Base-by-base conservation (phyloP, 2,888 invertebrate species). In the Ophraella communa region DNA sequence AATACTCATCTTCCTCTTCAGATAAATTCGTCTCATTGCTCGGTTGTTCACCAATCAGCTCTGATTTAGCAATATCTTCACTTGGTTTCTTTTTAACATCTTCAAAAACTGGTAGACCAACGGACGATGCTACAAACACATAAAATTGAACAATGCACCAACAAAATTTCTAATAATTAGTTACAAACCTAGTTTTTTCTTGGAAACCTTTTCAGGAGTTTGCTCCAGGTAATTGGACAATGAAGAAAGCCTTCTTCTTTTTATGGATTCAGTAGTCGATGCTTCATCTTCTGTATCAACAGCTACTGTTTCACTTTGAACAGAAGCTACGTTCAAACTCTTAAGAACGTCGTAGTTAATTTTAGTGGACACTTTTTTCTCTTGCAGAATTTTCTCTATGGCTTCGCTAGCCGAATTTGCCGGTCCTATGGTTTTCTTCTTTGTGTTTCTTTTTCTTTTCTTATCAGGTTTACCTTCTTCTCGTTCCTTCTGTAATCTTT, bases 301-400 rank as follows among this genome's bases (percentile, higher is more conserved):
- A 56, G 64, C 63, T n/a, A 33, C 67, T 4, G 68, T 61, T 54
- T 81, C 81, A 0, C 80, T 64, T 42, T 65, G 83, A 0, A 82
- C 80, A 27, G 62, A 59, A 5, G 81, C 81, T 11, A 74, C 80
- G 71, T 88, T 91, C 60, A 97, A 83, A 73, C 91, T 93, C 81
- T 93, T 93, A 64, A 98, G 83, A 39, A 98, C 97, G 73, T 98
- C 98, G 78, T 99, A 99, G 83, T 99, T 98, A 60, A 99, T 97
- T 86, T 99, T 99, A 3, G 89, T 90, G 2, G 98, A 98, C 70
- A 98, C 92, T 79, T 94, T 94, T 83, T 96, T 96, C 80, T 98
- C 98, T 72, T 93, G 94, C 7, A 71, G 44, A 14, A 71, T 71
- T 39, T 69, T 70, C 33, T 71, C 71, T 47, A 70, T 71, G 27